These are phyloP conservation scores for Petromus typicus DNA, from an alignment of 2,113 vertebrate species.

Conservation along the genomic window DNA sequence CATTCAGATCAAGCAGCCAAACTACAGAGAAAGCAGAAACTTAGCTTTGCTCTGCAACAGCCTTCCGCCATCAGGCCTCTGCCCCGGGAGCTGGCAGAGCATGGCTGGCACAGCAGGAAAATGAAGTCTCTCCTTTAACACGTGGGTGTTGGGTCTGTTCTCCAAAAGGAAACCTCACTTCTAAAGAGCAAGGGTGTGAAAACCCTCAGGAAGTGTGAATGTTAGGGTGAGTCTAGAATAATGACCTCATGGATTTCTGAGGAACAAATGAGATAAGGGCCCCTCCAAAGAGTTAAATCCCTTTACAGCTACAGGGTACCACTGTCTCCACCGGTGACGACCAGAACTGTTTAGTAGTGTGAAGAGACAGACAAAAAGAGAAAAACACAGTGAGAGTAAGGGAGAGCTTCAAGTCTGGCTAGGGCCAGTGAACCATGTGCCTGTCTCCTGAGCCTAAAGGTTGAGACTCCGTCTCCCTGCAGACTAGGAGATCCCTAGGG, in stretches of 20 bases:
- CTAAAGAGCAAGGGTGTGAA: not conserved
- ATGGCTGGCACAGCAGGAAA: not conserved
- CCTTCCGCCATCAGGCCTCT: not conserved
- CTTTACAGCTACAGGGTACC: fast-evolving
- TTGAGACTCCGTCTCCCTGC: too few relatives aligned
- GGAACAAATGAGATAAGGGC: not conserved
- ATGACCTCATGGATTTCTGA: not conserved
- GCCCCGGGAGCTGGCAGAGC: not conserved
- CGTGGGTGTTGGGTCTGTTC: not conserved
- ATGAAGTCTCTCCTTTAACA: not conserved
- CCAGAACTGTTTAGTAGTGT: not conserved
- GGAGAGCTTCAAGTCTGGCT: too few relatives aligned
- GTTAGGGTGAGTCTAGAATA: not conserved
- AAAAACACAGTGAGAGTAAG: too few relatives aligned
- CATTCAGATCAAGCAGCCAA: not conserved
- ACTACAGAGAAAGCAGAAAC: not conserved
- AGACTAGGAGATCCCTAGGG: too few relatives aligned
- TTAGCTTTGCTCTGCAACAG: not conserved
- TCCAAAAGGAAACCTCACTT: not conserved
- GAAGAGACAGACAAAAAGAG: too few relatives aligned
- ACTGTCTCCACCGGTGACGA: not conserved
- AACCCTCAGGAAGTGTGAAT: not conserved
- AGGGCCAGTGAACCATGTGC: too few relatives aligned
- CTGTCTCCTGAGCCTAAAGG: too few relatives aligned
- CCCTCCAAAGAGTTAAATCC: not conserved